These are phyloP conservation scores for Calliscelio sp. DNA, from an alignment of 2,888 invertebrate genomes.

Conservation along the genomic window DNA sequence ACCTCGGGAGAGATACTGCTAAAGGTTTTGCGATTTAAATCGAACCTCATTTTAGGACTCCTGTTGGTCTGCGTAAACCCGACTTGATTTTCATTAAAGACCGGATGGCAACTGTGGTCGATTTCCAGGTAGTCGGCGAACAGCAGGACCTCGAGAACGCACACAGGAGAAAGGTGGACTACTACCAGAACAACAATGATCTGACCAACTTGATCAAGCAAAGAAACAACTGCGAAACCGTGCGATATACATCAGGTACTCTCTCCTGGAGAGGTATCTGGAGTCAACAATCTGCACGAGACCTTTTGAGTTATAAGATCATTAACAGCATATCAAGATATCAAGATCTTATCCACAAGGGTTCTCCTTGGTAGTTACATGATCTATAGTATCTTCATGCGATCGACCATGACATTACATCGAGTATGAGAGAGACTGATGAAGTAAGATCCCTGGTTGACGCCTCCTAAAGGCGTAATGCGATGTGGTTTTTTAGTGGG, in stretches of 20 bases:
- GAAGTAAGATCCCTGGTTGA: not conserved
- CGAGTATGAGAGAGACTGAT: not conserved
- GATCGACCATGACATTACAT: no score
- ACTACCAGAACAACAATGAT: constrained; percentile 74
- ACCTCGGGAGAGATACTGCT: constrained; percentile 14
- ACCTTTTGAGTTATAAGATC: not conserved
- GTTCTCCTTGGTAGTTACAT: not conserved
- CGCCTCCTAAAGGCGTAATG: constrained; percentile 12
- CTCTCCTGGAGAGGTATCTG: constrained; percentile 70
- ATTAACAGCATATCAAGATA: constrained; percentile 25
- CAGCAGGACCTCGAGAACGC: constrained; percentile 74
- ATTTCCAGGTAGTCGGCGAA: constrained; percentile 82
- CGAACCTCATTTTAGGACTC: constrained; percentile 39
- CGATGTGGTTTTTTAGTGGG: constrained; percentile 15
- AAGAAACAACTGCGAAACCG: not conserved
- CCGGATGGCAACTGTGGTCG: constrained; percentile 76
- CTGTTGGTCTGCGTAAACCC: constrained; percentile 78
- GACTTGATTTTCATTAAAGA: constrained; percentile 78
- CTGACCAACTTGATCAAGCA: constrained; percentile 11
- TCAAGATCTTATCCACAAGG: constrained; percentile 53
- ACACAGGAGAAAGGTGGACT: constrained; percentile 76
- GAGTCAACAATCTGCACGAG: constrained; percentile 46
- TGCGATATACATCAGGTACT: constrained; percentile 40
- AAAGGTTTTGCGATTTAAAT: not conserved
- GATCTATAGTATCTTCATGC: not conserved